A percentile compares a stretch with the other conserved stretches of the same genome.
These are phyloP conservation scores for Hydrophis major DNA, from an alignment of 2,797 vertebrate species.

Conservation along the genomic window DNA sequence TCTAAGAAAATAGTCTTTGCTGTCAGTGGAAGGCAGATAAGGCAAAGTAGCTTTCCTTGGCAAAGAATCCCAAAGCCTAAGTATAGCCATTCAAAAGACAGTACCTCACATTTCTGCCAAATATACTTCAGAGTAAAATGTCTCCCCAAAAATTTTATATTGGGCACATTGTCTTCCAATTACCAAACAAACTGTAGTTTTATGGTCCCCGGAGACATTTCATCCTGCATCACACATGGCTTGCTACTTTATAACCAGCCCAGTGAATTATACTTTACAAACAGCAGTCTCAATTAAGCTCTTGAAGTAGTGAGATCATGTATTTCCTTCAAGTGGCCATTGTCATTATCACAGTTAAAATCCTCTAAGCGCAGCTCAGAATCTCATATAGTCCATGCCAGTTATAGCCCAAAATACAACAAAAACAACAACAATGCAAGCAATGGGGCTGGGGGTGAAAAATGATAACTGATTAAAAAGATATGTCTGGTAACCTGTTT, in stretches of 20 bases:
- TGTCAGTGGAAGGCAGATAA: not conserved
- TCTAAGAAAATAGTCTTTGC: not conserved
- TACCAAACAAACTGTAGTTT: not conserved
- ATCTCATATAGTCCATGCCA: not conserved
- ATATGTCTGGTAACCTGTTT: not conserved
- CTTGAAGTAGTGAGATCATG: not conserved
- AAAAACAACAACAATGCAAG: not conserved
- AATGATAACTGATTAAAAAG: not conserved
- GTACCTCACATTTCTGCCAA: not conserved
- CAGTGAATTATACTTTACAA: not conserved
- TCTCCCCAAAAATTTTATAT: not conserved
- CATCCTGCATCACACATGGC: not conserved
- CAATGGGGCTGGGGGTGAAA: not conserved
- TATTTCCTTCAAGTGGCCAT: not conserved
- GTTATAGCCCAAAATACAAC: not conserved
- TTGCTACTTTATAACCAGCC: not conserved
- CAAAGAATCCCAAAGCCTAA: not conserved
- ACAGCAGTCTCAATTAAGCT: not conserved
- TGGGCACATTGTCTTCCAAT: not conserved
- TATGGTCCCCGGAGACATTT: not conserved
- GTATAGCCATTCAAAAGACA: not conserved
- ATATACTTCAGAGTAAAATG: not conserved
- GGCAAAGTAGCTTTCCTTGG: not conserved
- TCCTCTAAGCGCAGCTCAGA: not conserved
- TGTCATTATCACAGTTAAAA: not conserved